A percentile compares a stretch with the other conserved stretches of the same genome.
These are phyloP conservation scores for Crioceris asparagi DNA, from an alignment of 2,888 invertebrate species.

Conservation along the genomic window DNA sequence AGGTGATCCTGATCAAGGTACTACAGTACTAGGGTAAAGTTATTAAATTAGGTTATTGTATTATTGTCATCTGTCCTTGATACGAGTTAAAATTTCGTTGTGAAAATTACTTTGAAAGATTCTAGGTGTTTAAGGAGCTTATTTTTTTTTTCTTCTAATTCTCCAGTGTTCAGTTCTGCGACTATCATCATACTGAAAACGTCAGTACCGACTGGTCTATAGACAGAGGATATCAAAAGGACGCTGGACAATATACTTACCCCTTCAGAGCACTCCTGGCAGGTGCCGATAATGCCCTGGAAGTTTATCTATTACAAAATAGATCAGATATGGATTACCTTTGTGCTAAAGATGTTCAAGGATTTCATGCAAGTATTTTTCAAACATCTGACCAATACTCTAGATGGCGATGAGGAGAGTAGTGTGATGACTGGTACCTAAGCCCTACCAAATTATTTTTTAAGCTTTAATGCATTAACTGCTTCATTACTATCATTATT, in stretches of 20 bases:
- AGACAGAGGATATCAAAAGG: not conserved
- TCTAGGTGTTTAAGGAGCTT: not conserved
- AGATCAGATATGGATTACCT: not conserved
- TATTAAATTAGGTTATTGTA: too few relatives aligned
- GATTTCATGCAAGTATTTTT: not conserved
- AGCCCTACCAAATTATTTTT: too few relatives aligned
- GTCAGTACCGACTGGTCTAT: not conserved
- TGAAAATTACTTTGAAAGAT: too few relatives aligned
- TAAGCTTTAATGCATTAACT: not conserved
- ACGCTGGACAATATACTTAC: not conserved
- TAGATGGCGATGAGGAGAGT: not conserved
- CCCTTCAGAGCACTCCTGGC: not conserved
- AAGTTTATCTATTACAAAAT: not conserved
- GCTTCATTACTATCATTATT: too few relatives aligned
- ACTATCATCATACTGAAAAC: not conserved
- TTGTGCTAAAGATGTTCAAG: not conserved
- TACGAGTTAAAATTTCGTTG: too few relatives aligned
- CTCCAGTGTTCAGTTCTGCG: not conserved
- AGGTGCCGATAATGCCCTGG: not conserved
- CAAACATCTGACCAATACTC: not conserved
- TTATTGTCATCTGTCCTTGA: too few relatives aligned
- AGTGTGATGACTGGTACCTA: too few relatives aligned
- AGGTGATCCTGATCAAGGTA: too few relatives aligned
- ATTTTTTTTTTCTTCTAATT: not conserved
- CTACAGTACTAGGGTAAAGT: too few relatives aligned